Conservation (phyloP, 1,140 invertebrate species). For the Hypsibius dujardini region DNA sequence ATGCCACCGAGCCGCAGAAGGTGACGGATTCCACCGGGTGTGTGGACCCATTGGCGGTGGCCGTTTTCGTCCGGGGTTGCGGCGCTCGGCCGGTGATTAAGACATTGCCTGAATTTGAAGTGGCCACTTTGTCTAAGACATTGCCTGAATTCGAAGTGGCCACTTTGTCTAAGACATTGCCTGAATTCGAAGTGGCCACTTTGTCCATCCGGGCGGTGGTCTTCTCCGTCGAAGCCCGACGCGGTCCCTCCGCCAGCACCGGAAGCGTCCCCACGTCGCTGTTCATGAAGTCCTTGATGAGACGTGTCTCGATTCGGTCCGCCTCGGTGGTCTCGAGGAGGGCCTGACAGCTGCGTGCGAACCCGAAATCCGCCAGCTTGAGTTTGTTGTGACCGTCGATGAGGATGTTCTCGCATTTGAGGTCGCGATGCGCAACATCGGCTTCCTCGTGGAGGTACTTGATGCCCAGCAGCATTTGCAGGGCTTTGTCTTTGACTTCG, state of each 20-base stretch:
- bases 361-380: slow-evolving; percentile 53
- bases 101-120: background rate
- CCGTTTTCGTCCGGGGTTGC: background rate
- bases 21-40: background rate
- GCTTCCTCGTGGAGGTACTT: slow-evolving; percentile 40
- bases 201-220: background rate
- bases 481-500: background rate
- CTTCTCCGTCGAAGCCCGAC: background rate
- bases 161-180: too few species aligned
- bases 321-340: background rate
- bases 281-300: background rate
- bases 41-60: background rate
- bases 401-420: slow-evolving; percentile 54
- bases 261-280: background rate
- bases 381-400: slow-evolving; percentile 38
- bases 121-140: background rate
- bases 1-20: slow-evolving; percentile 32
- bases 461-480: slow-evolving; percentile 26
- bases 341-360: slow-evolving; percentile 36
- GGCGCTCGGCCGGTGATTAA: background rate
- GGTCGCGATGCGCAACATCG: slow-evolving; percentile 46
- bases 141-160: background rate
- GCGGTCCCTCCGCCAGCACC: background rate
- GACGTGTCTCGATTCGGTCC: background rate
- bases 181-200: background rate